Evolutionary conservation across 2,113 vertebrate genomes (phyloP), one percentile per base, ranked within the genome.

Genomic region (Caretta caretta): DNA sequence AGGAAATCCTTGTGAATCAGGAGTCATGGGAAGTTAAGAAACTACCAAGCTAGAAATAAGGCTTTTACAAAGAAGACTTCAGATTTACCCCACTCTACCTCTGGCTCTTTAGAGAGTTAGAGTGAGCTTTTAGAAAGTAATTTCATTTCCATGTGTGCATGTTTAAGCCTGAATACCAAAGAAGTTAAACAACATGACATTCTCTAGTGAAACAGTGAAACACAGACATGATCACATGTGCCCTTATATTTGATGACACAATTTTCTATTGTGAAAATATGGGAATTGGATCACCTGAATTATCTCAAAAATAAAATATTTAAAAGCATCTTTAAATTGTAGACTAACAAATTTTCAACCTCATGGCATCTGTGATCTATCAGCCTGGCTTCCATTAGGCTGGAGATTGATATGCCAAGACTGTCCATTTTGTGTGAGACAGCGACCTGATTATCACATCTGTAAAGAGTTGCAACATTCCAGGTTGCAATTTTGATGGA

Each of bases 81-180:
- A 95, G 92, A 94, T 96, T 96, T 95, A 90, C 72, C n/a, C 29
- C 25, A 46, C 84, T 90, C 59, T 9, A 87, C 76, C 80, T 89
- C 94, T 80, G 83, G 51, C 78, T 97, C 42, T 83, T 93, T 72
- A 87, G 35, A 84, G 94, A 95, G 89, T 46, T 94, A 85, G 56
- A 96, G 46, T n/a, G 79, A 88, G 92, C 19, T 88, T 95, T 94
- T 42, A 91, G 94, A 88, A 87, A 35, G 85, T 35, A 1, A 7
- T 83, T 95, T 84, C 86, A 89, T 94, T 90, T 93, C 83, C 82
- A 1, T 4, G 83, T 9, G 59, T 50, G 84, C 29, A 48, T 1
- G 1, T 79, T 84, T 90, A 89, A 95, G 84, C 48, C 69, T 84
- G n/a, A 84, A 62, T 24, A 27, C 38, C 38, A 83, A 86, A 87